A percentile compares a stretch with the other conserved stretches of the same genome.
phyloP scores from a whole-genome alignment of 1,140 invertebrate species.

The Apocrypta bakeri region DNA sequence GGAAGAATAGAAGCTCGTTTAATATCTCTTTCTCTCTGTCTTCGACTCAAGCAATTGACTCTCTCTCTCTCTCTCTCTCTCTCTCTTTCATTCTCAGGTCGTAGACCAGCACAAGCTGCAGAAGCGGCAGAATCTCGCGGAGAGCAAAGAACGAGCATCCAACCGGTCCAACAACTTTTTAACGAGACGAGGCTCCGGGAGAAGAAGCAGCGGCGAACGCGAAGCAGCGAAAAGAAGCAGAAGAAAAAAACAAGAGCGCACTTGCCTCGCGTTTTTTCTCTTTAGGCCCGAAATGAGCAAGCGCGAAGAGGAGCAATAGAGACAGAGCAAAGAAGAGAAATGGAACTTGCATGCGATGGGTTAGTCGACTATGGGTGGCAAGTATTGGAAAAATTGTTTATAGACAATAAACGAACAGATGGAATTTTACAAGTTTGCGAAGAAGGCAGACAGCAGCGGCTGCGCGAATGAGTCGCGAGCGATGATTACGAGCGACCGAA shows the following conservation, averaged over 20 bases:
- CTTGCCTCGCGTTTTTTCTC: conserved; percentile 32
- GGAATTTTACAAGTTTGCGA: conserved; percentile 38
- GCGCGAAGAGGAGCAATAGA: conserved; percentile 26
- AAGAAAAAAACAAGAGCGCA: conserved; percentile 30
- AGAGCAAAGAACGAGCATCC: conserved; percentile 63
- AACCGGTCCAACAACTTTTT: conserved; percentile 75
- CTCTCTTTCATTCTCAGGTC: conserved; percentile 64
- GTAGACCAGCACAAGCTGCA: conserved; percentile 63
- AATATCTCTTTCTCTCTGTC: not conserved
- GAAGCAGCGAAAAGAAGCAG: conserved; percentile 1
- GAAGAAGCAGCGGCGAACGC: conserved; percentile 33
- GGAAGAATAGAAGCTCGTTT: conserved; percentile 16
- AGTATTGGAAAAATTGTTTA: conserved; percentile 42
- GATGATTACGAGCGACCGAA: conserved; percentile 38
- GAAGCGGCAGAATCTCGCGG: conserved; percentile 65
- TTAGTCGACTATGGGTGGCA: too few species aligned
- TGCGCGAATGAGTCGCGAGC: conserved; percentile 28
- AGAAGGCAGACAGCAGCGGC: not conserved
- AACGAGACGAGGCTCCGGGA: conserved; percentile 67
- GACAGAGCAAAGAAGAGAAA: conserved; percentile 1
- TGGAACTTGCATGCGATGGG: conserved; percentile 32
- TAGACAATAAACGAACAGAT: not conserved
- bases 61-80: not conserved
- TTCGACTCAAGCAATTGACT: not conserved
- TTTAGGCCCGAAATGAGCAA: conserved; percentile 1